phyloP scores from a whole-genome alignment of 2,113 vertebrate species.

The Physeter macrocephalus region DNA sequence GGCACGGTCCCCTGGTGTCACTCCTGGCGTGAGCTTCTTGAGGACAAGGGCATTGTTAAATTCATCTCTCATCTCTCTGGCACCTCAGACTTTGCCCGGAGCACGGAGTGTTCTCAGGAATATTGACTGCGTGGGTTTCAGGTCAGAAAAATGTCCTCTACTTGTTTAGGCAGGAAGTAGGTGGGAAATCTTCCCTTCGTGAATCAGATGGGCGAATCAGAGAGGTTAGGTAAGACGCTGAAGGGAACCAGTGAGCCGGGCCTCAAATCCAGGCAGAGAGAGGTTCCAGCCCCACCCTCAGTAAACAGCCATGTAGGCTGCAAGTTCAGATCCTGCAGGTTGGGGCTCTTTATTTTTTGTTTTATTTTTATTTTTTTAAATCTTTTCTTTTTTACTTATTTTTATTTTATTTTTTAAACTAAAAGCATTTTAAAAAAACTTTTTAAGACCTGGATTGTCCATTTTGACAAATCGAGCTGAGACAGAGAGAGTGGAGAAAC shows the following conservation, averaged over 20 bases:
- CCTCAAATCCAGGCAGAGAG: neutral
- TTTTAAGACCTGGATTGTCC: neutral
- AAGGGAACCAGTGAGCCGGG: neutral
- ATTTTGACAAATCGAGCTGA: neutral
- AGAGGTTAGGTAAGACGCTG: conserved; percentile 55
- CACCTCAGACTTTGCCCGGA: neutral
- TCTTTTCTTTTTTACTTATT: too few species aligned
- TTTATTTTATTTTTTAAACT: too few species aligned
- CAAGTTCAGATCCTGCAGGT: neutral
- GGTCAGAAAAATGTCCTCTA: neutral
- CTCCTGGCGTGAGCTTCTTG: neutral
- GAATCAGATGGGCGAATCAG: conserved; percentile 20
- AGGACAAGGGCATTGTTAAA: neutral
- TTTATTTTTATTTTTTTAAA: neutral
- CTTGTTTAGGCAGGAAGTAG: neutral
- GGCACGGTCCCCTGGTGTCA: neutral
- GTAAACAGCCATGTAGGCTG: neutral
- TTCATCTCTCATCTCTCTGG: neutral
- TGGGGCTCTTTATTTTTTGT: neutral
- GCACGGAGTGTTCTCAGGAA: neutral
- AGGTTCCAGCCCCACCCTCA: neutral
- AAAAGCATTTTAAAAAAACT: too few species aligned
- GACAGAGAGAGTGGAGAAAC: too few species aligned
- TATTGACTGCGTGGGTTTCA: neutral
- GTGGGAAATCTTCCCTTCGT: neutral